Evolutionary conservation across 2,797 vertebrate genomes (phyloP).

Genomic region (Hoplostethus mediterraneus): DNA sequence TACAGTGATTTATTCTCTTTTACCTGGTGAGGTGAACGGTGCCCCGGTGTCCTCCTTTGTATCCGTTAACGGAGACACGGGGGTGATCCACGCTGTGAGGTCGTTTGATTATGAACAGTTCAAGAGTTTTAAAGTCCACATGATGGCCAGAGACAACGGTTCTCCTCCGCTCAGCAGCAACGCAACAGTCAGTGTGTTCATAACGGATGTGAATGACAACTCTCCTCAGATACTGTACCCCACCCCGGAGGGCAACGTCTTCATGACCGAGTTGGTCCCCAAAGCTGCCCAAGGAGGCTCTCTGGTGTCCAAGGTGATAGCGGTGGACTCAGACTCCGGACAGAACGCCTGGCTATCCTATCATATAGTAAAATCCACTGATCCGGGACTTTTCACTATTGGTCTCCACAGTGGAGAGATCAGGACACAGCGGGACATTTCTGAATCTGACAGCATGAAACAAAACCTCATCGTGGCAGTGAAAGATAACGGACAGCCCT

Average conservation of each 20-base stretch:
- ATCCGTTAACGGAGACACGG: slow-evolving; percentile 71
- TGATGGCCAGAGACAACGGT: slow-evolving; percentile 50
- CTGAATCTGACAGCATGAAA: slow-evolving; percentile 52
- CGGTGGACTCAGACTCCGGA: slow-evolving; percentile 76
- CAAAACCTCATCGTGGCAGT: slow-evolving; percentile 34
- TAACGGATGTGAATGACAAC: slow-evolving; percentile 54
- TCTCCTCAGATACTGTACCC: slow-evolving; percentile 45
- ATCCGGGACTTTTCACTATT: slow-evolving; percentile 44
- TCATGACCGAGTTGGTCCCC: slow-evolving; percentile 33
- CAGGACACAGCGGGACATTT: slow-evolving; percentile 50
- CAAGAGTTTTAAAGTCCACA: slow-evolving; percentile 56
- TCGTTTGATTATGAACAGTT: slow-evolving; percentile 71
- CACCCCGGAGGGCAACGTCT: slow-evolving; percentile 7
- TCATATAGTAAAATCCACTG: slow-evolving; percentile 46
- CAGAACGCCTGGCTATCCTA: slow-evolving; percentile 60
- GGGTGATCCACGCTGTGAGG: too few species aligned
- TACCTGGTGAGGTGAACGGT: slow-evolving; percentile 40
- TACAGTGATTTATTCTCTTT: slow-evolving; percentile 68
- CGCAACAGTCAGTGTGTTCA: slow-evolving; percentile 17
- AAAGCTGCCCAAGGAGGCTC: slow-evolving; percentile 67
- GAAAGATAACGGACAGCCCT: background rate
- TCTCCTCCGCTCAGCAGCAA: too few species aligned
- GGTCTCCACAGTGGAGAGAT: slow-evolving; percentile 65
- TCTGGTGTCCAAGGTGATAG: slow-evolving; percentile 81
- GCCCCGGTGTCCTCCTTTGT: slow-evolving; percentile 64